Conservation (phyloP, 2,797 vertebrate species). For the Loriculus beryllinus region DNA sequence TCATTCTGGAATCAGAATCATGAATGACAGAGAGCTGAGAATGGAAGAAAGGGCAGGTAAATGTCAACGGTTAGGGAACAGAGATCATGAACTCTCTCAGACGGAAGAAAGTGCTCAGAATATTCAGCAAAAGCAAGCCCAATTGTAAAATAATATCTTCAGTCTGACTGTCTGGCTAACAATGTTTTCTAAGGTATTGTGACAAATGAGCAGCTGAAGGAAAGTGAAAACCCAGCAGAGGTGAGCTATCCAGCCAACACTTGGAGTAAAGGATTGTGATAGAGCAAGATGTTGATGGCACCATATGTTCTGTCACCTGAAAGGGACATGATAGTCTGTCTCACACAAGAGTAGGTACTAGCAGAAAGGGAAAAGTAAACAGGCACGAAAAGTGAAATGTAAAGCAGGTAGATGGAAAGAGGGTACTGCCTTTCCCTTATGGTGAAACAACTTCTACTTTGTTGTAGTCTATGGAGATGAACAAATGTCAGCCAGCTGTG, state of each 20-base stretch:
- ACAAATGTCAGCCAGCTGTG: neutral
- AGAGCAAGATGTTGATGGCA: neutral
- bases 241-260: neutral
- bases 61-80: conserved; percentile 54
- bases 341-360: neutral
- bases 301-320: neutral
- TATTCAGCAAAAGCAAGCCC: conserved; percentile 58
- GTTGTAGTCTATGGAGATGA: neutral
- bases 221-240: neutral
- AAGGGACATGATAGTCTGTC: neutral
- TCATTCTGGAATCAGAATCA: conserved; percentile 45
- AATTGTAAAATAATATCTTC: conserved; percentile 36
- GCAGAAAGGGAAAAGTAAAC: neutral
- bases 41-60: conserved; percentile 68
- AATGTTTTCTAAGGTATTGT: neutral
- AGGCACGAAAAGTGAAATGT: neutral
- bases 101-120: conserved; percentile 50
- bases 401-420: neutral
- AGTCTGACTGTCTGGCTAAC: neutral
- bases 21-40: conserved; percentile 50
- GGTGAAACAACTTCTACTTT: neutral
- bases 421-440: neutral
- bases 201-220: neutral
- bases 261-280: neutral
- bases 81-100: conserved; percentile 58